Evolutionary conservation across 2,888 invertebrate species (phyloP).

Genomic region (Tinea trinotella): DNA sequence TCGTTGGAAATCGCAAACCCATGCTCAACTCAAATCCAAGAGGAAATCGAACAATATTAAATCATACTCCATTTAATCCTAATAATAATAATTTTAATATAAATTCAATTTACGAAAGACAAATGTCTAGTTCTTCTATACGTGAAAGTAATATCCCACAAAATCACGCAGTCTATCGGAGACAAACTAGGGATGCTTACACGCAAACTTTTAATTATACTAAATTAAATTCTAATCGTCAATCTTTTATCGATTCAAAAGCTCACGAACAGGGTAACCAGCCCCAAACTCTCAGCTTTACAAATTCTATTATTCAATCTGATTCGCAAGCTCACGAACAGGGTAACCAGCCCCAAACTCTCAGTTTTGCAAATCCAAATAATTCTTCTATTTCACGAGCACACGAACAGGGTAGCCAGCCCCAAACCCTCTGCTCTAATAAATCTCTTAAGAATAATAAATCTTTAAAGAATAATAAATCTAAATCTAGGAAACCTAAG

Average conservation of each 20-base stretch:
- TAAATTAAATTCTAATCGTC: background rate
- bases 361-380: too few relatives aligned
- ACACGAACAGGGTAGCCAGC: slow-evolving; percentile 24
- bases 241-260: too few relatives aligned
- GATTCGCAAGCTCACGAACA: too few relatives aligned
- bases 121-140: background rate
- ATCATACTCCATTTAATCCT: background rate
- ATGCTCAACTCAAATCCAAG: slow-evolving; percentile 5
- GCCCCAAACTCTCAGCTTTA: too few relatives aligned
- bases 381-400: slow-evolving; percentile 9
- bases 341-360: too few relatives aligned
- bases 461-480: slow-evolving; percentile 19
- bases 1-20: slow-evolving; percentile 22
- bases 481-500: slow-evolving; percentile 20
- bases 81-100: background rate
- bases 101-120: slow-evolving; percentile 1
- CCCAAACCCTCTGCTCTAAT: slow-evolving; percentile 22
- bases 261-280: too few relatives aligned
- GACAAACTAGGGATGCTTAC: slow-evolving; percentile 1
- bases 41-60: background rate
- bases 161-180: background rate
- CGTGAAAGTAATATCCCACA: background rate
- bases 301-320: too few relatives aligned
- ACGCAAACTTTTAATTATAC: background rate
- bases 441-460: too few relatives aligned